These are phyloP conservation scores for Onthophagus taurus DNA, from an alignment of 1,140 invertebrate species.

Conservation along the genomic window DNA sequence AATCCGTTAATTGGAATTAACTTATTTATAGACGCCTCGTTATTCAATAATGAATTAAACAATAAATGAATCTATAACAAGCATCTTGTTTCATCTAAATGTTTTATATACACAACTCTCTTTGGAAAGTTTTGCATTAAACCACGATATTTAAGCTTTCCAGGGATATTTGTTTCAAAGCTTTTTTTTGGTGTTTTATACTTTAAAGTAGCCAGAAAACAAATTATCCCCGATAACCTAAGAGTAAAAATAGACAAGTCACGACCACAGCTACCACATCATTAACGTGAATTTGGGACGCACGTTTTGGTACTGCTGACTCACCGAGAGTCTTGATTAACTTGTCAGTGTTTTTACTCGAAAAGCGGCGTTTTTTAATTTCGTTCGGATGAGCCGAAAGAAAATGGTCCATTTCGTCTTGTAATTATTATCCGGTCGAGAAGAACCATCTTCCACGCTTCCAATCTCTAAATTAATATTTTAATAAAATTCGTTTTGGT, in stretches of 20 bases:
- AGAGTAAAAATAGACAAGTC: slow-evolving; percentile 23
- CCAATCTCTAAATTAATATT: slow-evolving; percentile 8
- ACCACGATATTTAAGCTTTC: too few species aligned
- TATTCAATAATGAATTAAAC: too few species aligned
- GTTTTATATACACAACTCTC: too few species aligned
- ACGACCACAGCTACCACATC: slow-evolving; percentile 23
- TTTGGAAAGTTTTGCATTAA: too few species aligned
- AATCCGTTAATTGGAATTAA: too few species aligned
- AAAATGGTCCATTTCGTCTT: slow-evolving; percentile 4
- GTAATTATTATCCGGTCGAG: slow-evolving; percentile 6
- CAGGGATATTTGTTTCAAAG: too few species aligned
- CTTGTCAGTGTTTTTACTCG: slow-evolving; percentile 33
- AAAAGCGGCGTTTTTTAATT: slow-evolving; percentile 30
- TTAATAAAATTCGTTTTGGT: slow-evolving; percentile 9
- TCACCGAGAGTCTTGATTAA: slow-evolving; percentile 31
- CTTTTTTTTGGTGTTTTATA: too few species aligned
- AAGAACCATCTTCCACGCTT: slow-evolving; percentile 7
- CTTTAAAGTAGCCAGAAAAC: too few species aligned
- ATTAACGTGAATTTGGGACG: slow-evolving; percentile 26
- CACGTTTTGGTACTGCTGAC: slow-evolving; percentile 30
- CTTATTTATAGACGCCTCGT: too few species aligned
- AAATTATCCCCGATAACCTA: too few species aligned
- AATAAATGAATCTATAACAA: too few species aligned
- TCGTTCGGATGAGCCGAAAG: slow-evolving; percentile 8
- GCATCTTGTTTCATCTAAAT: too few species aligned